Percentiles rank a stretch among this genome's conserved stretches.
phyloP scores from a whole-genome alignment of 2,888 invertebrate species.

The Lasiommata megera region DNA sequence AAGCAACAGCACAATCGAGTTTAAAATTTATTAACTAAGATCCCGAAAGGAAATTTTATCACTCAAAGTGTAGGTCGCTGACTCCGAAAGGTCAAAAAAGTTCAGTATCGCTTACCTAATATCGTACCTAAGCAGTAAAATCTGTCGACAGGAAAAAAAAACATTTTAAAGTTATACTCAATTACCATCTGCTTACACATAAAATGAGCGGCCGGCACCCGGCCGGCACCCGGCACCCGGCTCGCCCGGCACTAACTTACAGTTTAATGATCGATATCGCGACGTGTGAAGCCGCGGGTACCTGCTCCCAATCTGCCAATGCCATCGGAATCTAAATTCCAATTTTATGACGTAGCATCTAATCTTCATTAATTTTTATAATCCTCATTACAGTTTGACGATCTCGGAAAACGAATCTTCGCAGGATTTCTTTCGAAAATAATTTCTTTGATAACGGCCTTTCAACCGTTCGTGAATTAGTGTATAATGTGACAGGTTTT shows the following conservation, averaged over 20 bases:
- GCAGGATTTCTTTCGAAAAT: slow-evolving; percentile 20
- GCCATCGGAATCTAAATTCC: slow-evolving; percentile 32
- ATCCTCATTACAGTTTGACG: slow-evolving; percentile 32
- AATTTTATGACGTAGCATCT: slow-evolving; percentile 33
- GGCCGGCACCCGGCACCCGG: slow-evolving; percentile 11
- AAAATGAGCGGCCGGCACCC: slow-evolving; percentile 17
- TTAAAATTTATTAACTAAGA: background rate
- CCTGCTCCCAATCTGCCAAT: slow-evolving; percentile 32
- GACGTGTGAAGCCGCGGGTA: slow-evolving; percentile 27
- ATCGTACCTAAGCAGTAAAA: background rate
- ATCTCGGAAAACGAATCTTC: slow-evolving; percentile 32
- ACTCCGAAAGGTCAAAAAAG: background rate
- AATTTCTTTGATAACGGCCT: slow-evolving; percentile 5
- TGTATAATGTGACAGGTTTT: slow-evolving; percentile 12
- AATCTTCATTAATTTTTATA: slow-evolving; percentile 39
- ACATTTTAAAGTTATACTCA: background rate
- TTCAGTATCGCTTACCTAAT: background rate
- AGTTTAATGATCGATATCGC: slow-evolving; percentile 31
- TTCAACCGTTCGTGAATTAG: slow-evolving; percentile 8
- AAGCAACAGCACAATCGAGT: background rate
- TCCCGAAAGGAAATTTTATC: too few relatives aligned
- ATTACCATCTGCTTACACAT: slow-evolving; percentile 16
- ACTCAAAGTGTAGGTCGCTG: background rate
- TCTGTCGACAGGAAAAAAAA: background rate
- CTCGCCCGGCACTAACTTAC: slow-evolving; percentile 30